Evolutionary conservation across 2,888 invertebrate species (phyloP), one percentile per base, ranked within the genome.

Genomic region (Aethes cnicana): DNA sequence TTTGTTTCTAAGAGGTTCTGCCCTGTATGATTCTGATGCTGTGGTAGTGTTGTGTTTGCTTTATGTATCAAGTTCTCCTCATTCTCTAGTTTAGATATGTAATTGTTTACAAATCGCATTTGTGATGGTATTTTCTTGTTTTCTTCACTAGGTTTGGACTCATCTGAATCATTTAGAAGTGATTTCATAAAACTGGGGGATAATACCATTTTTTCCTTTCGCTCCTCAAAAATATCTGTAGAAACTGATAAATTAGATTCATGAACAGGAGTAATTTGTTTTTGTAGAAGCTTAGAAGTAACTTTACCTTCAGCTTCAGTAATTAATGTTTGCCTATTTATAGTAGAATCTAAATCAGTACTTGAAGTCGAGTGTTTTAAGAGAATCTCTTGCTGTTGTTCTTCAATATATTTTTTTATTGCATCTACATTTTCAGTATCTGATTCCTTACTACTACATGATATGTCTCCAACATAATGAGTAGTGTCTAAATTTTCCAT

Each of bases 371-470:
- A 37, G 12, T 30, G 17, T 9, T 16, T 25, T 20, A 52, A 33
- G 16, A 52, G 49, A 23, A 75, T 68, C 35, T 77, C 76, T 54
- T 68, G 77, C 20, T 82, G 82, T 58, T 86, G 83, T 23, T 76
- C 69, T 57, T 83, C 80, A 55, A 87, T 84, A 54, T 76, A 84
- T 58, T 74, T 81, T 53, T 75, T 78, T 30, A 88, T 88, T 9
- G 79, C 80, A 54, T 84, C 85, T n/a, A 88, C 55, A 68, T 82
- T 85, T 54, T 88, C 86, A 20, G 56, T 59, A 17, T 84, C 84
- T 8, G 74, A 72, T 4, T 77, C 75, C 47, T 76, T 83, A 25
- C 69, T 69, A n/a, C 54, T 68, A 1, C 63, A 59, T 3, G 68
- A 64, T 23, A 42, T 42, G 52, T 66, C 64, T 2, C 37, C 21